Evolutionary conservation across 1,140 invertebrate species (phyloP), one percentile per base, ranked within the genome.

Genomic region (Scaptomyza pallida): DNA sequence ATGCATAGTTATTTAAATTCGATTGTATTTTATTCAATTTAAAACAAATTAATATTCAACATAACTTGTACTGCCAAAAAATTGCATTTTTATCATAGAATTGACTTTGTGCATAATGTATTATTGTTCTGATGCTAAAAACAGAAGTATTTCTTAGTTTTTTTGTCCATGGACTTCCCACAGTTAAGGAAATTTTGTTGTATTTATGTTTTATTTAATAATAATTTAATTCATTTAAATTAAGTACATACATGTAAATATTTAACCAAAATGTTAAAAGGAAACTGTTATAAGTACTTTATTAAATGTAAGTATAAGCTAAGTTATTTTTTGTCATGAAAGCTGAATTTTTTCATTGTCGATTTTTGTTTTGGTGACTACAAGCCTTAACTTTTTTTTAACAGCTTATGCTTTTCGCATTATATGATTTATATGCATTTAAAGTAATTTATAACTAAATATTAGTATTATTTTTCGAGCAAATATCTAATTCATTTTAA

Each of bases 391-490:
- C 70, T 73, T 75, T 63, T 41, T 9, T 12, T 30, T 8, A 43
- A 48, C 67, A 40, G 59, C 12, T 33, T 35, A 47, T 48, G 13
- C 52, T 59, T 21, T 41, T 40, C 47, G 45, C 45, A 47, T 73
- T 44, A 56, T 35, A 51, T 70, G 88, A 75, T 78, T 76, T 75
- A 72, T 59, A 47, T 63, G 64, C 26, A 43, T 74, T 64, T 60
- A 44, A 55, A 78, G 72, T 86, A 80, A 71, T 48, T 77, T 63
- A 75, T 69, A 65, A 57, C 82, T 86, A 82, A 86, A 78, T 50
- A 72, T 61, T 56, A 88, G 35, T 48, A 88, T 88, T 88, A 88
- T 88, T 73, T 88, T 88, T 82, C 26, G 82, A 89, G 83, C 82
- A 88, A 88, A 88, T 78, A 82, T 75, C 55, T 54, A 77, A 77